phyloP scores from a whole-genome alignment of 2,888 invertebrate species.

The Pachymerium ferrugineum region DNA sequence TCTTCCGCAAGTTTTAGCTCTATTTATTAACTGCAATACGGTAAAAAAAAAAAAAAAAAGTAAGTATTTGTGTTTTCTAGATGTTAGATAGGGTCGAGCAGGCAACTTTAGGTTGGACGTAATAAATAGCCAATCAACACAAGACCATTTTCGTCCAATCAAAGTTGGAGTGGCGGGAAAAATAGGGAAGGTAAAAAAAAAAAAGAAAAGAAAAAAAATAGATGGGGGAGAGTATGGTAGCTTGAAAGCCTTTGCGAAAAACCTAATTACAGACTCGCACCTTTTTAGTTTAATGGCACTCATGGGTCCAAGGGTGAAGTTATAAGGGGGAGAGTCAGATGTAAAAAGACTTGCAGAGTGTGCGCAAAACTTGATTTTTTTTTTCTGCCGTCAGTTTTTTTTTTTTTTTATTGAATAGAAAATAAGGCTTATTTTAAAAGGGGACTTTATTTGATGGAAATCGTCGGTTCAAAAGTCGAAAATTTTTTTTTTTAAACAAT shows the following conservation, averaged over 20 bases:
- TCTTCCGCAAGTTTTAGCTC: too few species aligned
- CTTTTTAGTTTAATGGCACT: conserved; percentile 27
- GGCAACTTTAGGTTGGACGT: conserved; percentile 4
- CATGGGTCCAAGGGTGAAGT: not conserved
- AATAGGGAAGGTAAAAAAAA: too few species aligned
- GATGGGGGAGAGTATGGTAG: not conserved
- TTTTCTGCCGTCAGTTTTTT: too few species aligned
- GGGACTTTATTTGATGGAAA: too few species aligned
- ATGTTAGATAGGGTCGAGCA: too few species aligned
- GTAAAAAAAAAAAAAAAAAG: too few species aligned
- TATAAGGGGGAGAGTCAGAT: conserved; percentile 2
- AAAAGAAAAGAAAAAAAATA: not conserved
- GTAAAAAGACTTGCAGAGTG: not conserved
- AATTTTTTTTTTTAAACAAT: too few species aligned
- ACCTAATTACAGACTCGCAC: conserved; percentile 24
- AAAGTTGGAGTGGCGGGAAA: conserved; percentile 23
- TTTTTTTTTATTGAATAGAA: too few species aligned
- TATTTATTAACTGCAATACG: too few species aligned
- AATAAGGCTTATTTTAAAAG: too few species aligned
- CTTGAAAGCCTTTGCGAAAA: conserved; percentile 20
- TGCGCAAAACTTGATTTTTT: conserved; percentile 7
- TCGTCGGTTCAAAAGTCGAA: too few species aligned
- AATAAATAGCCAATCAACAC: conserved; percentile 22
- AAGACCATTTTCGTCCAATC: conserved; percentile 22
- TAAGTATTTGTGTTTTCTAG: too few species aligned